Evolutionary conservation across 2,888 invertebrate species (phyloP).

Genomic region (Tenthredo amoena): DNA sequence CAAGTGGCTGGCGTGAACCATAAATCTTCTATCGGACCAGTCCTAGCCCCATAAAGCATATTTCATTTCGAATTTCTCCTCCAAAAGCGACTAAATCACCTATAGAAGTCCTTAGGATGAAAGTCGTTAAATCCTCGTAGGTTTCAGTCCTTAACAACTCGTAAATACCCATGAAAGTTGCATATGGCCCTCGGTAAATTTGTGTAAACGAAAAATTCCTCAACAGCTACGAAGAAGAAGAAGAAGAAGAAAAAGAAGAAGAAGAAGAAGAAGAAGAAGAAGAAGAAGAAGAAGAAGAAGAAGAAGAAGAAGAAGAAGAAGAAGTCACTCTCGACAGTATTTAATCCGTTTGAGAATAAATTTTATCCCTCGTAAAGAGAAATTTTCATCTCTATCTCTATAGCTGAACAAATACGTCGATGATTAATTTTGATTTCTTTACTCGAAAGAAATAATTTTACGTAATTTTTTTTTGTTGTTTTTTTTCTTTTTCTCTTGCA

Average conservation of each 20-base stretch:
- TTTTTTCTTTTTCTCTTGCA: neutral
- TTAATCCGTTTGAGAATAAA: neutral
- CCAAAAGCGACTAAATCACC: constrained; percentile 6
- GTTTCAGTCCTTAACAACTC: constrained; percentile 27
- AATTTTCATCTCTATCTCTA: neutral
- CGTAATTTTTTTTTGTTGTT: neutral
- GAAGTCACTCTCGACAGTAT: neutral
- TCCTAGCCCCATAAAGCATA: constrained; percentile 8
- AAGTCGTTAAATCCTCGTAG: constrained; percentile 42
- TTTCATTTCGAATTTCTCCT: constrained; percentile 13
- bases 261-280: neutral
- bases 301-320: neutral
- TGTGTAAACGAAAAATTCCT: constrained; percentile 32
- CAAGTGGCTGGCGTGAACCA: neutral
- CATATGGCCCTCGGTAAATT: neutral
- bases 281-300: neutral
- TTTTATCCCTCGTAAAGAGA: neutral
- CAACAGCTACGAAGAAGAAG: neutral
- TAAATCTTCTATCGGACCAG: constrained; percentile 31
- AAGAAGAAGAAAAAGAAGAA: neutral
- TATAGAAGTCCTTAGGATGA: constrained; percentile 31
- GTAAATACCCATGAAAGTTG: constrained; percentile 22
- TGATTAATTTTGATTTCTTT: neutral
- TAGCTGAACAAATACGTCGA: neutral
- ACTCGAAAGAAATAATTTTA: neutral